These are phyloP conservation scores for Lipophrys pholis DNA, from an alignment of 2,113 vertebrate species.

Conservation along the genomic window DNA sequence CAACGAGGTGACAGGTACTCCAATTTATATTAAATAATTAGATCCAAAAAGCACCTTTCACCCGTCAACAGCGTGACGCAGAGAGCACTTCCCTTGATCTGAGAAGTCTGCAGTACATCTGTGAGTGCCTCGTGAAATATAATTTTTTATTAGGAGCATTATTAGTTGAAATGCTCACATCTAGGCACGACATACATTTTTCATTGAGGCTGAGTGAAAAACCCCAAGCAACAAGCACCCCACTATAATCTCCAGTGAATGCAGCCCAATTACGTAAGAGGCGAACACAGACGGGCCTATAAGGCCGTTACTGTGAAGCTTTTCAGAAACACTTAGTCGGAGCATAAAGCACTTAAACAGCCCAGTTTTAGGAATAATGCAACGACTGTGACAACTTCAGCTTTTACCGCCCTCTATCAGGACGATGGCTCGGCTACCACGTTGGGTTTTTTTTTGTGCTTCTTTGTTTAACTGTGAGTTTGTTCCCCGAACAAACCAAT, in stretches of 20 bases:
- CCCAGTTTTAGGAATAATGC: constrained; percentile 31
- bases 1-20: neutral
- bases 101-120: neutral
- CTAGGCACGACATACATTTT: constrained; percentile 13
- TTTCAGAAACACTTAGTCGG: constrained; percentile 18
- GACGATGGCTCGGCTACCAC: neutral
- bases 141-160: neutral
- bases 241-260: constrained; percentile 55
- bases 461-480: constrained; percentile 2
- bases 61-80: neutral
- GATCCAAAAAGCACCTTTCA: neutral
- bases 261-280: constrained; percentile 47
- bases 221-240: constrained; percentile 42
- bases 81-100: constrained; percentile 2
- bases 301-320: constrained; percentile 38
- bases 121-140: constrained; percentile 9
- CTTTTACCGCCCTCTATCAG: constrained; percentile 11
- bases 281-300: constrained; percentile 34
- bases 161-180: constrained; percentile 6
- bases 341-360: constrained; percentile 3
- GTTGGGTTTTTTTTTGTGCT: neutral
- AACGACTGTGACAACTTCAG: neutral
- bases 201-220: constrained; percentile 38
- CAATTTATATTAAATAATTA: constrained; percentile 3
- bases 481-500: constrained; percentile 8